Evolutionary conservation across 2,888 invertebrate genomes (phyloP), one percentile per base, ranked within the genome.

Genomic region (Orthonevra nobilis): DNA sequence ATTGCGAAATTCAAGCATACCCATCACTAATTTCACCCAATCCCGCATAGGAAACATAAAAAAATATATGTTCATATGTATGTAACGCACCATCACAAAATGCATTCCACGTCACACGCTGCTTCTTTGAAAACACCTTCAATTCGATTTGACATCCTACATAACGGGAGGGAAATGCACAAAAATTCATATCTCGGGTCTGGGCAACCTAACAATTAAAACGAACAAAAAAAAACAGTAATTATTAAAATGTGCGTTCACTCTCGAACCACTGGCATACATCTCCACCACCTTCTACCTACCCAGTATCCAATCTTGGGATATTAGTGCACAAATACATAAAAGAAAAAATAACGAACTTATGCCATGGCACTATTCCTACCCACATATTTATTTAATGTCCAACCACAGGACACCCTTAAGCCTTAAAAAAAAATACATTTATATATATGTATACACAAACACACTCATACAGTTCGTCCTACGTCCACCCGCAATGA

Each of bases 401-500:
- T 79, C 73, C 79, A 73, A 79, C 73, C 79, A 73, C 79, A 79
- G 79, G 73, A 79, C 73, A 73, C 73, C 72, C 79, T 72, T 52
- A 60, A 60, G 28, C 54, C 60, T 30, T 32, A 46, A 38, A 6
- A 52, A 48, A 61, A 56, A 63, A 54, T 60, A 79, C 15, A n/a
- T n/a, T n/a, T n/a, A n/a, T n/a, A n/a, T n/a, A n/a, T n/a, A n/a
- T n/a, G n/a, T n/a, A 58, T 9, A 12, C 26, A 2, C 17, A 14
- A 23, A 3, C 54, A 61, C 30, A 36, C 50, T 56, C 66, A 66
- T 50, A 50, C 20, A 61, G 56, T 61, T 26, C 61, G 40, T 50
- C 79, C 73, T 79, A 73, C 79, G 79, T 72, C 66, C 79, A 68
- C 73, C 79, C 73, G 79, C 79, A 73, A 86, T 85, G 85, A 86